Evolutionary conservation across 2,797 vertebrate species (phyloP).

Genomic region (Enteromius radiatus): DNA sequence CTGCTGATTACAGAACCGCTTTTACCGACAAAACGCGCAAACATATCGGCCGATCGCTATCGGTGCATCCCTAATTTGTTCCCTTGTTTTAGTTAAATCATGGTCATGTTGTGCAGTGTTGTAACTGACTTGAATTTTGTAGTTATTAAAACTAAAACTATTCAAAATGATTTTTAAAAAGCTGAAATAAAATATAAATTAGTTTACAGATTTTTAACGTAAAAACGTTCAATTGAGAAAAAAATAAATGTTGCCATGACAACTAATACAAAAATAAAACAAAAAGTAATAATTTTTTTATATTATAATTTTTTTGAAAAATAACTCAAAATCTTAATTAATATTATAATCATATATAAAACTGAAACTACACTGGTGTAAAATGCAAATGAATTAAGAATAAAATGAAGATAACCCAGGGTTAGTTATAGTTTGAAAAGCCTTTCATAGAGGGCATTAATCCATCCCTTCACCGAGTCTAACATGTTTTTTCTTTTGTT

Average conservation of each 20-base stretch:
- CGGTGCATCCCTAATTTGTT: too few species aligned
- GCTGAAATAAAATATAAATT: too few species aligned
- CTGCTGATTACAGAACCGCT: too few species aligned
- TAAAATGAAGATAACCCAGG: background rate
- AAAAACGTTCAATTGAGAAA: background rate
- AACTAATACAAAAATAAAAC: background rate
- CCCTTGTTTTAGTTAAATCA: too few species aligned
- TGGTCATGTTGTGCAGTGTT: too few species aligned
- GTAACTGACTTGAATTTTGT: too few species aligned
- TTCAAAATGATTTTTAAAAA: too few species aligned
- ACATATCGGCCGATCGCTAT: too few species aligned
- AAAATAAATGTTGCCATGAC: background rate
- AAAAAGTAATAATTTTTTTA: background rate
- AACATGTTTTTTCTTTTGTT: constrained; percentile 62
- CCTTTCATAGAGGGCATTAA: background rate
- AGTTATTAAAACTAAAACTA: too few species aligned
- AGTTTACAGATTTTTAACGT: too few species aligned
- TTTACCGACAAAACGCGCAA: too few species aligned
- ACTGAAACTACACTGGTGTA: background rate
- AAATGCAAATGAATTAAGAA: background rate
- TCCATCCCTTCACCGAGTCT: constrained; percentile 45
- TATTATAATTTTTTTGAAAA: too few species aligned
- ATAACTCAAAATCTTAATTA: background rate
- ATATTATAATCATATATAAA: background rate
- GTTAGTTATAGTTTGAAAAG: constrained; percentile 12